phyloP scores from a whole-genome alignment of 1,140 invertebrate genomes.

The Heliothis subflexa region DNA sequence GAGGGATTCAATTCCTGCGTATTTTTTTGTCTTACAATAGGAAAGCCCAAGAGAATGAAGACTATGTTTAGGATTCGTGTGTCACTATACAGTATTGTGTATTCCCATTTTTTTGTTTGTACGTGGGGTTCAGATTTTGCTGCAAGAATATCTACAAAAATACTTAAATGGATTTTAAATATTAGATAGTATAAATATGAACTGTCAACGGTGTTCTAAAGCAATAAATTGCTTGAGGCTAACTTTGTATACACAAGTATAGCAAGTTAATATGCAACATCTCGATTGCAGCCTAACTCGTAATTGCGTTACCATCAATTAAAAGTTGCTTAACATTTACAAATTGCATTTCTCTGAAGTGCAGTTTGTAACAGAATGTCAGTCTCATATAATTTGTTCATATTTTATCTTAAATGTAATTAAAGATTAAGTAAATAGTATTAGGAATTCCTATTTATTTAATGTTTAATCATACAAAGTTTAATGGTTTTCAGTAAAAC shows the following conservation, averaged over 20 bases:
- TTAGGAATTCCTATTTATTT: too few relatives aligned
- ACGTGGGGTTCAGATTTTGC: too few relatives aligned
- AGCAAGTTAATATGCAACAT: neutral
- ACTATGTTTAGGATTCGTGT: too few relatives aligned
- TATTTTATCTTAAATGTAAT: neutral
- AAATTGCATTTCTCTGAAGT: slow-evolving; percentile 40
- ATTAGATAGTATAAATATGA: neutral
- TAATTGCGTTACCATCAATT: slow-evolving; percentile 43
- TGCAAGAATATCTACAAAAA: too few relatives aligned
- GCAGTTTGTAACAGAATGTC: neutral
- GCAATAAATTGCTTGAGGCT: neutral
- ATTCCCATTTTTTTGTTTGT: too few relatives aligned
- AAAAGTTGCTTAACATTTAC: slow-evolving; percentile 38
- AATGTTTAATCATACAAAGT: too few relatives aligned
- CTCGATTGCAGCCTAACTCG: slow-evolving; percentile 30
- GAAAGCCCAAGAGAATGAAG: too few relatives aligned
- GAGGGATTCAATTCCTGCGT: too few relatives aligned
- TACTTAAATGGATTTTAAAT: neutral
- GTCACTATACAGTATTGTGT: too few relatives aligned
- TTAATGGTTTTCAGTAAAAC: too few relatives aligned
- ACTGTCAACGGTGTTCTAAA: neutral
- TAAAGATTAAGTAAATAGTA: too few relatives aligned
- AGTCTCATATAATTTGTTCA: neutral
- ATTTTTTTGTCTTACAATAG: too few relatives aligned
- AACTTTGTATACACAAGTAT: neutral